phyloP scores from a whole-genome alignment of 2,888 invertebrate genomes.

The Eristalinus aeneus region DNA sequence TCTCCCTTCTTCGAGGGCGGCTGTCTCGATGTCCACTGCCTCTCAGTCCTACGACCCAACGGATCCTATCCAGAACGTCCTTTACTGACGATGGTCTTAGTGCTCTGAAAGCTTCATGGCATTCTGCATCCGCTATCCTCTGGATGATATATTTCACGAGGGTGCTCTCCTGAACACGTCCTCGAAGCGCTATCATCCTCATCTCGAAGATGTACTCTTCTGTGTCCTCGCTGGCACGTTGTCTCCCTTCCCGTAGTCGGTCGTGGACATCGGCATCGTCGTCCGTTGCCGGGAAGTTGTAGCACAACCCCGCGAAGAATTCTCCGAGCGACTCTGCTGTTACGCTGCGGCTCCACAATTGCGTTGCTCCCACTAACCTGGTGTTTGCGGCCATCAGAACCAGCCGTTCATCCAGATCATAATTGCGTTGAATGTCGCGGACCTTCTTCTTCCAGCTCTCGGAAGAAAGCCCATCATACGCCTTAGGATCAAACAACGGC shows the following conservation, averaged over 20 bases:
- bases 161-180: neutral
- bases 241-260: no score
- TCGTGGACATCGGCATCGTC: no score
- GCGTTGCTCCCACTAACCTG: neutral
- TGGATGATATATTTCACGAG: neutral
- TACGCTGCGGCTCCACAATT: no score
- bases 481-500: neutral
- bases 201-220: neutral
- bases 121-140: no score
- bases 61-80: neutral
- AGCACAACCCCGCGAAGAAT: no score
- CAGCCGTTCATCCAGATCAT: conserved; percentile 7
- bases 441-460: conserved; percentile 1
- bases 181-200: neutral
- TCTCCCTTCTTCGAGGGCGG: no score
- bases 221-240: no score
- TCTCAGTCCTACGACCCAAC: neutral
- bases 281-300: no score
- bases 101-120: neutral
- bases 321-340: no score
- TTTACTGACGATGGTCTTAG: neutral
- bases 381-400: conserved; percentile 15
- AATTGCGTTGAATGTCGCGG: neutral
- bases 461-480: neutral
- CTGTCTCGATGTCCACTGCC: neutral